Evolutionary conservation across 2,888 invertebrate genomes (phyloP).

Genomic region (Scotopteryx bipunctaria): DNA sequence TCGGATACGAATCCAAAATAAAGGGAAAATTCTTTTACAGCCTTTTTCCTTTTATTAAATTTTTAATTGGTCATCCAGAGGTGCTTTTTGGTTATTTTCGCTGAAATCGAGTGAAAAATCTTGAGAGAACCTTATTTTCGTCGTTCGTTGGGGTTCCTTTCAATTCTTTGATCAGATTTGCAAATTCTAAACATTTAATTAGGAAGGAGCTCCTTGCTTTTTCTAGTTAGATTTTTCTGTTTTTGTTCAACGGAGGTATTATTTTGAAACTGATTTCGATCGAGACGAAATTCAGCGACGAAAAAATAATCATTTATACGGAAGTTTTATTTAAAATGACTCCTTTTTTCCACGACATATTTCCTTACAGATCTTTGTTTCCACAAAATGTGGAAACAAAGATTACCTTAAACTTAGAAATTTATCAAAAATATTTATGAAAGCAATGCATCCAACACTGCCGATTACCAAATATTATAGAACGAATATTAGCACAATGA

Average conservation of each 20-base stretch:
- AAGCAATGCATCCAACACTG: no score
- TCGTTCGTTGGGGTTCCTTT: conserved; percentile 11
- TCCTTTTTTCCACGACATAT: no score
- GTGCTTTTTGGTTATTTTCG: conserved; percentile 29
- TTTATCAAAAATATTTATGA: no score
- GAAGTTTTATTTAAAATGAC: no score
- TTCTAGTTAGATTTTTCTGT: neutral
- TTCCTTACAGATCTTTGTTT: no score
- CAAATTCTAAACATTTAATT: conserved; percentile 23
- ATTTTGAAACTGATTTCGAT: neutral
- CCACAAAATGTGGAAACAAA: no score
- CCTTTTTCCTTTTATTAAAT: conserved; percentile 37
- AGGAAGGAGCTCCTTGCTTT: conserved; percentile 7
- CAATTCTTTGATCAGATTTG: conserved; percentile 27
- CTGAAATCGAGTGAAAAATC: conserved; percentile 34
- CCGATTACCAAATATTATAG: no score
- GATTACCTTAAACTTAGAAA: no score
- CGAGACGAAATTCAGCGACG: neutral
- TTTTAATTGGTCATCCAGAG: conserved; percentile 41
- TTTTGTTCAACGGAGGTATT: neutral
- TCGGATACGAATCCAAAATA: conserved; percentile 62
- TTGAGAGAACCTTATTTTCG: conserved; percentile 26
- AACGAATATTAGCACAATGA: conserved; percentile 3
- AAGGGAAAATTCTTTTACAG: conserved; percentile 41
- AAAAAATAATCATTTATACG: neutral